phyloP scores from a whole-genome alignment of 2,113 vertebrate genomes.

The Oreochromis tanganicae region DNA sequence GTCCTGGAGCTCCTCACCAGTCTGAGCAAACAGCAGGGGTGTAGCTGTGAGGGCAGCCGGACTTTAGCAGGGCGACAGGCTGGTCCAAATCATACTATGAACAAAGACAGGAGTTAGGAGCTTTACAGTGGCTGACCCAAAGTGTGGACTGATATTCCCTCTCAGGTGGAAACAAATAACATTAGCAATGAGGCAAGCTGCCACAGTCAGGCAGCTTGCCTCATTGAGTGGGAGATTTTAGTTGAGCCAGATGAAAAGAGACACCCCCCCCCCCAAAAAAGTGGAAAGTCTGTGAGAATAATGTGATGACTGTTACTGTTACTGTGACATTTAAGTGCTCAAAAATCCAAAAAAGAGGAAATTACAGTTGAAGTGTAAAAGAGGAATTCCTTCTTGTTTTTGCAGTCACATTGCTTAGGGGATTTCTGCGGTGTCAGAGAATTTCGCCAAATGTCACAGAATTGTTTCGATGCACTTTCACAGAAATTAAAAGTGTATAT shows the following conservation, averaged over 20 bases:
- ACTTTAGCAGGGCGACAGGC: not conserved
- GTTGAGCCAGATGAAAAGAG: not conserved
- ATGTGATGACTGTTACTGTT: not conserved
- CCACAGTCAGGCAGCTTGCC: not conserved
- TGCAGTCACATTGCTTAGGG: not conserved
- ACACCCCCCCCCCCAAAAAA: not conserved
- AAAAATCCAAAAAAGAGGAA: not conserved
- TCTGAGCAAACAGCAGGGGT: not conserved
- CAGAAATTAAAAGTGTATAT: slow-evolving; percentile 1
- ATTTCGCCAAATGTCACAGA: not conserved
- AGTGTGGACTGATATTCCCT: not conserved
- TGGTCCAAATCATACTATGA: not conserved
- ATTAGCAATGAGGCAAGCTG: not conserved
- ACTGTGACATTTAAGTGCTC: not conserved
- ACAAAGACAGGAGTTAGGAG: not conserved
- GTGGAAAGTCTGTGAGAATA: not conserved
- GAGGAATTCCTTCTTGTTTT: not conserved
- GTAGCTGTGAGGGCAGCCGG: not conserved
- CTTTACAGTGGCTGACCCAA: not conserved
- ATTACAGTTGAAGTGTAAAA: not conserved
- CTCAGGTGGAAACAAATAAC: not conserved
- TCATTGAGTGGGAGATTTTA: not conserved
- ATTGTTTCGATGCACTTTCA: not conserved
- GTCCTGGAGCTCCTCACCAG: slow-evolving; percentile 55
- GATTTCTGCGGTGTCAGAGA: not conserved